These are phyloP conservation scores for Brachypteracias leptosomus DNA, from an alignment of 2,113 vertebrate species.

Conservation along the genomic window DNA sequence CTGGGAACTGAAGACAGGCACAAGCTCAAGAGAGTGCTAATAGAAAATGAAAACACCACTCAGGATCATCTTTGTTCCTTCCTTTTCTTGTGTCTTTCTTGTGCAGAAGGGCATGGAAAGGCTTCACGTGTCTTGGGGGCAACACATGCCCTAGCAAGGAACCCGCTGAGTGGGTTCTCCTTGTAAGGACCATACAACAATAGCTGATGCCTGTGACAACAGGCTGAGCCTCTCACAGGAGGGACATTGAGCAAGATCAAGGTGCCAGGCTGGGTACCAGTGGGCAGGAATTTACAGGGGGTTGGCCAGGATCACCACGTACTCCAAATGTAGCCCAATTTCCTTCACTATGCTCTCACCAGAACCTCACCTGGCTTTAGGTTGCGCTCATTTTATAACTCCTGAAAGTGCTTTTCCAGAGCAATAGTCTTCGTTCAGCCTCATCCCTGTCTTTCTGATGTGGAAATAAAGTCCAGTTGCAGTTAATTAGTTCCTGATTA, in stretches of 20 bases:
- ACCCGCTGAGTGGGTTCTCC: background rate
- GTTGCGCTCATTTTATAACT: background rate
- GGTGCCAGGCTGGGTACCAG: background rate
- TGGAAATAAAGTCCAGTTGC: background rate
- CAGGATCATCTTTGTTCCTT: background rate
- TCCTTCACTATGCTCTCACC: background rate
- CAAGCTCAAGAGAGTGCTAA: background rate
- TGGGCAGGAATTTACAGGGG: background rate
- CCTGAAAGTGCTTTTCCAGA: background rate
- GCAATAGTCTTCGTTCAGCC: background rate
- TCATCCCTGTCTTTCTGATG: background rate
- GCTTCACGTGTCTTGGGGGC: background rate
- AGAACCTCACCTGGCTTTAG: background rate
- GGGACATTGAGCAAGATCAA: background rate
- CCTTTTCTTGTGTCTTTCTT: background rate
- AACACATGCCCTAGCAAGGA: background rate
- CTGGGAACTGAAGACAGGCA: background rate
- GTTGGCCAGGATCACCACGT: background rate
- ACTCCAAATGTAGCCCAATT: background rate
- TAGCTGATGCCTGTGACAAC: background rate
- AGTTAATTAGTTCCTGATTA: background rate
- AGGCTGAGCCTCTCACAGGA: background rate
- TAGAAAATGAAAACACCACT: background rate
- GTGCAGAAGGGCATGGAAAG: background rate
- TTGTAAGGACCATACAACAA: background rate